Base-by-base conservation (phyloP, 2,888 invertebrate species). In the Tromatobia lineatoria region DNA sequence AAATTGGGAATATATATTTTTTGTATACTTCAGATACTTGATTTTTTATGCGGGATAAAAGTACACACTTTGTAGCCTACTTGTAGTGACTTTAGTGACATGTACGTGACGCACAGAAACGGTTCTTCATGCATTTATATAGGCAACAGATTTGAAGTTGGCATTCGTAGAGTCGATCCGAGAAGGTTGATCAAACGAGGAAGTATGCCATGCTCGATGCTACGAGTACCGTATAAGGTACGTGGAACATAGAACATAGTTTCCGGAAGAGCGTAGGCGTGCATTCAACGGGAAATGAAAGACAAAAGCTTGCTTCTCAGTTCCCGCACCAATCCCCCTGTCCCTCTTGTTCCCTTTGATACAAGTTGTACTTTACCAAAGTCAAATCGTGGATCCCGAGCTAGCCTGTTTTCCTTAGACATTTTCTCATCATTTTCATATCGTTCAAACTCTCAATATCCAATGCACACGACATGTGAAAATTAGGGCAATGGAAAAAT, bases 111-210 rank as follows among this genome's bases (percentile, higher is more conserved):
- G 50, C 18, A 42, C 57, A 34, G 23, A 42, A 57, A 57, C 38
- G 57, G 15, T 23, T 34, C 23, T 11, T 42, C 38, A 38, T 57
- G 20, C 18, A 34, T 1, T 20, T 57, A 47, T 20, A 38, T 38
- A 42, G 52, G 8, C 6, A 38, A 73, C 13, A 59, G 50, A 52
- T 75, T 66, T 54, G 54, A 77, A 47, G 59, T 69, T 59, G 57
- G 59, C 47, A 59, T 77, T 45, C 15, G 38, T 47, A 20, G 20
- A 77, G 77, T 59, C 69, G 69, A 77, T 61, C 59, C 69, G 42
- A 23, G 69, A 77, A 47, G 77, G 47, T 77, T 47, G 59, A 77
- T 77, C 77, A 77, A 77, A 47, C 77, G 59, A 57, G 59, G 18
- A 77, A 77, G 20, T 47, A 59, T 61, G 57, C 57, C 25, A 57